These are phyloP conservation scores for Polymixis flavicincta DNA, from an alignment of 2,888 invertebrate genomes.

Conservation along the genomic window DNA sequence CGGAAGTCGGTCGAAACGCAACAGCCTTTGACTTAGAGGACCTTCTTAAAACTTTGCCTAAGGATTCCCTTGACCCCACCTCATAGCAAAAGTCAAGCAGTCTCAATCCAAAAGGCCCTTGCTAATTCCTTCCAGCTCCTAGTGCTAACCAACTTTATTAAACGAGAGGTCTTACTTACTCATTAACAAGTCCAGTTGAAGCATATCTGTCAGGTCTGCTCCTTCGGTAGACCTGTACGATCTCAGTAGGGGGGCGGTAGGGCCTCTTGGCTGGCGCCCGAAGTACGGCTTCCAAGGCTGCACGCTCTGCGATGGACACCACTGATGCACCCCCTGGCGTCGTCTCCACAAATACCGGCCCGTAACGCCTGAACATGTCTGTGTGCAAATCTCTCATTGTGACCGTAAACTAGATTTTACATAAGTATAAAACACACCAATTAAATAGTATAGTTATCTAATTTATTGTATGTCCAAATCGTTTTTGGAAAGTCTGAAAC, in stretches of 20 bases:
- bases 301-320: conserved; percentile 93
- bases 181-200: conserved; percentile 95
- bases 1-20: background rate
- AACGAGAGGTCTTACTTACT: conserved; percentile 90
- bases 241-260: conserved; percentile 95
- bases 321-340: conserved; percentile 93
- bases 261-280: conserved; percentile 94
- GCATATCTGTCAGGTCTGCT: conserved; percentile 95
- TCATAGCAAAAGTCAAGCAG: background rate
- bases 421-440: conserved; percentile 3
- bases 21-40: background rate
- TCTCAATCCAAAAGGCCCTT: background rate
- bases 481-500: background rate
- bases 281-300: conserved; percentile 94
- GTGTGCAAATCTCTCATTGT: conserved; percentile 85
- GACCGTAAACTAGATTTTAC: conserved; percentile 69
- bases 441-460: too few relatives aligned
- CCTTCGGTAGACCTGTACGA: conserved; percentile 93
- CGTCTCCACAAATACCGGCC: conserved; percentile 94
- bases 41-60: background rate
- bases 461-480: too few relatives aligned
- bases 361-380: conserved; percentile 94
- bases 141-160: background rate
- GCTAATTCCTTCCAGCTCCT: background rate
- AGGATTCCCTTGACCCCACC: background rate